phyloP scores from a whole-genome alignment of 2,888 invertebrate genomes.

The Aquatica leii region DNA sequence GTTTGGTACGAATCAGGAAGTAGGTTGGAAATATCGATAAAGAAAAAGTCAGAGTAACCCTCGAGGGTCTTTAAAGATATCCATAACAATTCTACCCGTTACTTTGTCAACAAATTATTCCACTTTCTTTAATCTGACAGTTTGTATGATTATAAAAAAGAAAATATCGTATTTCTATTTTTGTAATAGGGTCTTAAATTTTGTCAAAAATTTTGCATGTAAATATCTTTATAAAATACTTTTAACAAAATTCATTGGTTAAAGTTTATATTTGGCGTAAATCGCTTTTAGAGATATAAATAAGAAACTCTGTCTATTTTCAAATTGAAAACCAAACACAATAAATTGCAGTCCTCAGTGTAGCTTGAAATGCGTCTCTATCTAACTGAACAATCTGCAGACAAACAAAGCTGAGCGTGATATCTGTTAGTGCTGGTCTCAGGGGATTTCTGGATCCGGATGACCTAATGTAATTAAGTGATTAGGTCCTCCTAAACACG shows the following conservation, averaged over 20 bases:
- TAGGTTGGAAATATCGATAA: slow-evolving; percentile 33
- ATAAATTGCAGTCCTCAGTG: slow-evolving; percentile 16
- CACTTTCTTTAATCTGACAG: slow-evolving; percentile 33
- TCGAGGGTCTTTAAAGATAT: slow-evolving; percentile 32
- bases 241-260: slow-evolving; percentile 13
- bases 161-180: slow-evolving; percentile 31
- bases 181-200: slow-evolving; percentile 22
- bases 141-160: slow-evolving; percentile 32
- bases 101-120: slow-evolving; percentile 35
- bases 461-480: slow-evolving; percentile 47
- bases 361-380: slow-evolving; percentile 31
- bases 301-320: background rate
- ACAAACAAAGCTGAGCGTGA: slow-evolving; percentile 38
- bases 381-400: slow-evolving; percentile 38
- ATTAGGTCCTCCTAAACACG: slow-evolving; percentile 43
- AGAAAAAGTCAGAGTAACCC: slow-evolving; percentile 25
- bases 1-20: slow-evolving; percentile 28
- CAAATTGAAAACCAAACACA: slow-evolving; percentile 21
- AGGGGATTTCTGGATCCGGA: slow-evolving; percentile 32
- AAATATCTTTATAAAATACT: slow-evolving; percentile 28
- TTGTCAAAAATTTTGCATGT: slow-evolving; percentile 10
- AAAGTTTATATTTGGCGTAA: slow-evolving; percentile 7
- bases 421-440: slow-evolving; percentile 35
- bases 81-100: slow-evolving; percentile 32
- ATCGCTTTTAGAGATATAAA: slow-evolving; percentile 5